Base-by-base conservation (phyloP, 2,797 vertebrate genomes). In the Molossus alvarezi region DNA sequence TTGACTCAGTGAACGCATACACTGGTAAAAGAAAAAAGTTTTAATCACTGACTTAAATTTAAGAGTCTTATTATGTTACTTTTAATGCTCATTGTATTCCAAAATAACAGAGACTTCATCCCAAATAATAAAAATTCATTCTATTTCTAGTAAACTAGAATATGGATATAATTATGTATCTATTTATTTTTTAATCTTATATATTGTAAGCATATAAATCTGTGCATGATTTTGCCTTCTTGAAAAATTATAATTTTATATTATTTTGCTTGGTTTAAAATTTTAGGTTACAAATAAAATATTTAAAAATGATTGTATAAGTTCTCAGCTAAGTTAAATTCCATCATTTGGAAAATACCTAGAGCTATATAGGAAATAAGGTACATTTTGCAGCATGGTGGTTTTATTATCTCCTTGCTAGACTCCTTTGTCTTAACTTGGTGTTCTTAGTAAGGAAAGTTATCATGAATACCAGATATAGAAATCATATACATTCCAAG, bases 1-100 rank as follows among this genome's bases (percentile, higher is more conserved):
- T 75, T 60, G 62, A 53, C 20, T 91, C 64, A 76, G 20, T 87
- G 12, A 93, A 71, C 25, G 5, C 17, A 88, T 58, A 62, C 41
- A 29, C 8, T 75, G 37, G 9, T 80, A 83, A 45, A n/a, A 95
- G 87, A 88, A n/a, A 93, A 82, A 72, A 33, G 12, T 88, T 69
- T 86, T 92, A 81, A 91, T 88, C 37, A 88, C 2, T 21, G 37
- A 73, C n/a, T 91, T 92, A 55, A 75, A 75, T 84, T 92, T 83
- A 57, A 91, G 77, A 92, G 55, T 93, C 89, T 90, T 69, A 91
- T 67, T 71, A 48, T 90, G 95, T 95, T 79, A 92, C 62, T 83
- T 94, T 90, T 91, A 77, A 81, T 93, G 88, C 51, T 97, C 10
- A 72, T 27, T 13, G n/a, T 65, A 84, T 86, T 77, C 17, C 65